A percentile compares a stretch with the other conserved stretches of the same genome.
Conservation (phyloP, 2,888 invertebrate species). For the Phortica magna region DNA sequence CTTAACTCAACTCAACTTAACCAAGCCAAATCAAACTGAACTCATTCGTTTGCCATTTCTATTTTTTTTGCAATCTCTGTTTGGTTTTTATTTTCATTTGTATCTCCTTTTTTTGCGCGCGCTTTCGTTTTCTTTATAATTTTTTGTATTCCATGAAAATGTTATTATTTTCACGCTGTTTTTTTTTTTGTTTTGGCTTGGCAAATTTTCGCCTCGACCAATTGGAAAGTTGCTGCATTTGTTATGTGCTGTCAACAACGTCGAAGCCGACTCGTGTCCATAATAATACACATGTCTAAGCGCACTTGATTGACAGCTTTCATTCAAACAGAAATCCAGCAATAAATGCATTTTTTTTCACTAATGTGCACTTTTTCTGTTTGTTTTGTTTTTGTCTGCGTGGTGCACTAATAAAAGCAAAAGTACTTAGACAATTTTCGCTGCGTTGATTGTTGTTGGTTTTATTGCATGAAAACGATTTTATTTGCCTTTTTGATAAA, state of each 20-base stretch:
- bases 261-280: neutral
- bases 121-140: constrained; percentile 4
- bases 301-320: constrained; percentile 74
- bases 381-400: constrained; percentile 11
- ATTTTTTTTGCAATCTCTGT: neutral
- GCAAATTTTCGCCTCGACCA: constrained; percentile 23
- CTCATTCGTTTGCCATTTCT: neutral
- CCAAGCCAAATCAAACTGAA: neutral
- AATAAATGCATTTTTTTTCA: constrained; percentile 42
- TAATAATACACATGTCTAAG: constrained; percentile 14
- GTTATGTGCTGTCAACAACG: constrained; percentile 4
- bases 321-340: constrained; percentile 71
- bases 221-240: constrained; percentile 23
- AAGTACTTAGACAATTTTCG: constrained; percentile 17
- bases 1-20: too few relatives aligned
- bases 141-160: constrained; percentile 6
- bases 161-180: neutral
- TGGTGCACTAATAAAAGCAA: constrained; percentile 30
- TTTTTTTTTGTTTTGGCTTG: constrained; percentile 7
- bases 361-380: neutral
- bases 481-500: too few relatives aligned
- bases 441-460: too few relatives aligned
- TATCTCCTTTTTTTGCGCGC: neutral
- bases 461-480: too few relatives aligned
- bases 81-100: neutral